Evolutionary conservation across 2,888 invertebrate species (phyloP), one percentile per base, ranked within the genome.

Genomic region (Tuberolachnus salignus): DNA sequence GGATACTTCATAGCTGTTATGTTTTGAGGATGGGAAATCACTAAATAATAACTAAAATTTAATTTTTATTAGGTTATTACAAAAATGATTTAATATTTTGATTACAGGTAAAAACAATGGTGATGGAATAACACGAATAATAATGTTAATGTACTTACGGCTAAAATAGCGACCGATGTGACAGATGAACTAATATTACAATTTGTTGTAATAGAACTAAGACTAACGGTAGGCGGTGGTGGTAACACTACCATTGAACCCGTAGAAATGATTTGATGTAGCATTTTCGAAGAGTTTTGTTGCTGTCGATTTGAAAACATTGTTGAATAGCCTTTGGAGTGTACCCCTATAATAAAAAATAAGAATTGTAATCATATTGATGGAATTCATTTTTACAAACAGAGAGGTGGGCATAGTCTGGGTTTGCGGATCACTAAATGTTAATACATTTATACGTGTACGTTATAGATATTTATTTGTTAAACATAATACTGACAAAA

Each of bases 241-340:
- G 63, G 63, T n/a, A 74, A 13, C 34, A 3, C 34, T 14, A 49
- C 59, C 13, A 63, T 21, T 63, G 34, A 13, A 63, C 49, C 19
- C 6, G 73, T 21, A 14, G 73, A 51, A 42, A 63, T 73, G 53
- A 13, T n/a, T 53, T 53, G 53, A 8, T 44, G 63, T 53, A 64
- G 42, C 63, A 64, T 51, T 44, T 74, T 64, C 42, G 73, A 44
- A 44, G 73, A n/a, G 44, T 74, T 64, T 23, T 74, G 63, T 63
- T 34, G 72, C 63, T 73, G 73, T 23, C 63, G 63, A 19, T 74
- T 74, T 13, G 73, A 74, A 74, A 74, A 74, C 73, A 74, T 74
- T 64, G 23, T 74, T 23, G 14, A 6, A 61, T 53, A 42, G 42
- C 42, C 44, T 74, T 23, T 21, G n/a, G 23, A 44, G 26, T 23